phyloP scores from a whole-genome alignment of 1,140 invertebrate species.

The Euschistus heros region DNA sequence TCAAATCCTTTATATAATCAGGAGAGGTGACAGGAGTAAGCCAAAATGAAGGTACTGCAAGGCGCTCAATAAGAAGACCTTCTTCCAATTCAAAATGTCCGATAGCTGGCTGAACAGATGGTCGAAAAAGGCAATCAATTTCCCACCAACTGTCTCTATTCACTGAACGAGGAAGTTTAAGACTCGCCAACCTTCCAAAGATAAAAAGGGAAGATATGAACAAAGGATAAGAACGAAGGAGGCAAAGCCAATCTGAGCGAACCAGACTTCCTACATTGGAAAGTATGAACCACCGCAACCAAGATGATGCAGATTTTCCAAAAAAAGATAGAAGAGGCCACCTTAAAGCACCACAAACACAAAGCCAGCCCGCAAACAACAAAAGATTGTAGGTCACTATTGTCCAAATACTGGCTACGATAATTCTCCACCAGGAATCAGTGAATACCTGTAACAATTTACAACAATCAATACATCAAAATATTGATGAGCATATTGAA shows the following conservation, averaged over 20 bases:
- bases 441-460: slow-evolving; percentile 1
- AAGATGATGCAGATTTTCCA: background rate
- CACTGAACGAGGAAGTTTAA: slow-evolving; percentile 1
- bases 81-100: slow-evolving; percentile 34
- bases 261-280: slow-evolving; percentile 18
- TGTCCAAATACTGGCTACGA: slow-evolving; percentile 16
- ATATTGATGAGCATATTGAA: too few relatives aligned
- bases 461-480: too few relatives aligned
- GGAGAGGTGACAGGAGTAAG: slow-evolving; percentile 36
- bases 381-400: slow-evolving; percentile 10
- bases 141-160: slow-evolving; percentile 29
- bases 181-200: slow-evolving; percentile 2
- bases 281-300: slow-evolving; percentile 6
- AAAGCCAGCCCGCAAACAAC: slow-evolving; percentile 16
- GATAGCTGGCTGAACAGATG: slow-evolving; percentile 30
- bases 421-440: slow-evolving; percentile 20
- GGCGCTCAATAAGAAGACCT: slow-evolving; percentile 35
- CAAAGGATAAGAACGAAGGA: slow-evolving; percentile 22
- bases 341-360: slow-evolving; percentile 9
- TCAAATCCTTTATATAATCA: slow-evolving; percentile 44
- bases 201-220: slow-evolving; percentile 20
- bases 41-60: slow-evolving; percentile 41
- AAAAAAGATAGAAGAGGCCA: slow-evolving; percentile 11
- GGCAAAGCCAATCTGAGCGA: slow-evolving; percentile 25
- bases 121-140: slow-evolving; percentile 31